Conservation (phyloP, 2,113 vertebrate species). For the Syrmaticus mikado region DNA sequence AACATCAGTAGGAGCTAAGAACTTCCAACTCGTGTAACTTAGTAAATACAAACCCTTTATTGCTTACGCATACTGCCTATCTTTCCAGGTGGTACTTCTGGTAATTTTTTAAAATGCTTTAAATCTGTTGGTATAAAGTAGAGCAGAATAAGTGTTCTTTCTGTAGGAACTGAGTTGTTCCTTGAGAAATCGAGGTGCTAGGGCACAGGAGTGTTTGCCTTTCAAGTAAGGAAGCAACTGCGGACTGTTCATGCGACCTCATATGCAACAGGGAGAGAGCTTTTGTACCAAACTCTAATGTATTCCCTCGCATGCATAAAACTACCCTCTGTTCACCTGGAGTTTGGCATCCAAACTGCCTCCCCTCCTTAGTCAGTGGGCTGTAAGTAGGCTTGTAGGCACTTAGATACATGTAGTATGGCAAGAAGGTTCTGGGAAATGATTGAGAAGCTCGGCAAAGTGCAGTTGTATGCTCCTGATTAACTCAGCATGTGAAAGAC, state of each 20-base stretch:
- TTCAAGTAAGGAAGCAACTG: background rate
- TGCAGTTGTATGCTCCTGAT: background rate
- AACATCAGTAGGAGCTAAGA: background rate
- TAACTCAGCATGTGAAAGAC: background rate
- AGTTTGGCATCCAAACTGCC: background rate
- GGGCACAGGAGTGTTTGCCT: background rate
- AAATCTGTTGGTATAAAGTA: background rate
- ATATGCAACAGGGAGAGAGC: background rate
- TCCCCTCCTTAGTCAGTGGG: fast-evolving
- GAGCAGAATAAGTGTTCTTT: background rate
- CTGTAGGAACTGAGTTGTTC: background rate
- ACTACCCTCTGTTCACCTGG: background rate
- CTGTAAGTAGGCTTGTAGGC: background rate
- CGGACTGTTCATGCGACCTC: background rate
- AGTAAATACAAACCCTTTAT: background rate
- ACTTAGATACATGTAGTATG: background rate
- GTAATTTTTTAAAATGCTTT: background rate
- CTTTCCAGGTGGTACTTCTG: background rate
- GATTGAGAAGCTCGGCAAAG: background rate
- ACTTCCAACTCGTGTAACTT: background rate
- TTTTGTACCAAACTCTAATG: background rate
- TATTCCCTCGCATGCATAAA: background rate
- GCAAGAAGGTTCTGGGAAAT: background rate
- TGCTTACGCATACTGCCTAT: background rate
- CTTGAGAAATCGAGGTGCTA: background rate